These are phyloP conservation scores for Spea bombifrons DNA, from an alignment of 2,113 vertebrate genomes.

Conservation along the genomic window DNA sequence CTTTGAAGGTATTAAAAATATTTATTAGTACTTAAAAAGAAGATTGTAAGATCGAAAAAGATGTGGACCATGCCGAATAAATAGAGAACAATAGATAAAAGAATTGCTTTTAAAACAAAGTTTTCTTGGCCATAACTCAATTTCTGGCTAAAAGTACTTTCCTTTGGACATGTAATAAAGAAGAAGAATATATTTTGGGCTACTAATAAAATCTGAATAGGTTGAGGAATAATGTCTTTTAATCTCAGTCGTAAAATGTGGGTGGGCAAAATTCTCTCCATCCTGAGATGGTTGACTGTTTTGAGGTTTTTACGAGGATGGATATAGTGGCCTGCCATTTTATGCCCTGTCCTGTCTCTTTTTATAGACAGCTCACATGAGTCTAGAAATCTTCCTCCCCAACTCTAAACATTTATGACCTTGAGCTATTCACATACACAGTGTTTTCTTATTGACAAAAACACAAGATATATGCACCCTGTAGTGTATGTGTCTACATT, in stretches of 20 bases:
- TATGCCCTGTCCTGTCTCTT: slow-evolving; percentile 53
- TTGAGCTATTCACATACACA: slow-evolving; percentile 67
- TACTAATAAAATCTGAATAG: slow-evolving; percentile 40
- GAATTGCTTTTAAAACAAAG: slow-evolving; percentile 3
- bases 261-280: slow-evolving; percentile 61
- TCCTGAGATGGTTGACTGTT: slow-evolving; percentile 49
- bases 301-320: slow-evolving; percentile 58
- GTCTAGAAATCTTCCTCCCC: slow-evolving; percentile 60
- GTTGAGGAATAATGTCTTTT: slow-evolving; percentile 40
- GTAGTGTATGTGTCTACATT: slow-evolving; percentile 56
- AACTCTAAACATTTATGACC: slow-evolving; percentile 69
- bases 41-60: no score
- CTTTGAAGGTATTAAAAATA: no score
- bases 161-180: slow-evolving; percentile 25
- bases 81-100: slow-evolving; percentile 33
- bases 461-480: slow-evolving; percentile 60
- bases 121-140: slow-evolving; percentile 28
- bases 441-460: slow-evolving; percentile 66
- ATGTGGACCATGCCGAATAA: slow-evolving; percentile 6
- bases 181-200: slow-evolving; percentile 28
- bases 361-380: slow-evolving; percentile 50
- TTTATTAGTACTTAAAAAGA: no score
- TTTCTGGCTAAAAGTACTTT: neutral
- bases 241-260: slow-evolving; percentile 56
- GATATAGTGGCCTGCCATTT: slow-evolving; percentile 56